These are phyloP conservation scores for Alectura lathami DNA, from an alignment of 2,113 vertebrate species.

Conservation along the genomic window DNA sequence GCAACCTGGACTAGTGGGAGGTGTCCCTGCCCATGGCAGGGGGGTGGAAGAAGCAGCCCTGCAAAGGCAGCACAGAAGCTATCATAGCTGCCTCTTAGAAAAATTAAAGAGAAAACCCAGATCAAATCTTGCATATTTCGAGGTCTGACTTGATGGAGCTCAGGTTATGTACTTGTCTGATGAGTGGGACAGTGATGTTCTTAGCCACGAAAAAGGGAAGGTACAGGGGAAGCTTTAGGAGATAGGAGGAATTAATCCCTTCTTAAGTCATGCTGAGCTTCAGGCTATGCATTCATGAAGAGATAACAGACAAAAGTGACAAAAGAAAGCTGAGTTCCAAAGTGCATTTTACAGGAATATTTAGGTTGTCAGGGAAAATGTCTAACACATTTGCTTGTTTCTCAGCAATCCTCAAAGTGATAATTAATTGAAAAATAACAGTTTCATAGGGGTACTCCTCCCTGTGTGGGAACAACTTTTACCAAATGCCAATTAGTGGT, in stretches of 20 bases:
- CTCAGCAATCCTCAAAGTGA: slow-evolving; percentile 68
- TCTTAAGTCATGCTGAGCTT: background rate
- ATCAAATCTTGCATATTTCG: background rate
- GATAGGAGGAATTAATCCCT: background rate
- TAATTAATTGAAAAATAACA: slow-evolving; percentile 74
- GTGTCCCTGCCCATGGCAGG: too few species aligned
- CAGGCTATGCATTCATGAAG: background rate
- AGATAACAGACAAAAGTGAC: background rate
- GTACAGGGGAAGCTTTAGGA: background rate
- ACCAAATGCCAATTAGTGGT: slow-evolving; percentile 64
- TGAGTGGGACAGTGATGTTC: background rate
- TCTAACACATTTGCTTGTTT: slow-evolving; percentile 67
- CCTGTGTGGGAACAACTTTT: slow-evolving; percentile 64
- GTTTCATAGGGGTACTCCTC: slow-evolving; percentile 65
- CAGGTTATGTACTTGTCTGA: background rate
- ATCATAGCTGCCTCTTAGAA: background rate
- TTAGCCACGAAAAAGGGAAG: background rate
- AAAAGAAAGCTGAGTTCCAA: slow-evolving; percentile 39
- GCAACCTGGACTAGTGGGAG: too few species aligned
- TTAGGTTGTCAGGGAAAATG: slow-evolving; percentile 64
- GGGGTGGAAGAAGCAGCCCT: background rate
- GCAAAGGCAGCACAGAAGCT: background rate
- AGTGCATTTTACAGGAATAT: slow-evolving; percentile 51
- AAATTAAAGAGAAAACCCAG: background rate
- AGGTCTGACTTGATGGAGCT: background rate